Base-by-base conservation (phyloP, 1,140 invertebrate species). In the Drosophila micromelanica region DNA sequence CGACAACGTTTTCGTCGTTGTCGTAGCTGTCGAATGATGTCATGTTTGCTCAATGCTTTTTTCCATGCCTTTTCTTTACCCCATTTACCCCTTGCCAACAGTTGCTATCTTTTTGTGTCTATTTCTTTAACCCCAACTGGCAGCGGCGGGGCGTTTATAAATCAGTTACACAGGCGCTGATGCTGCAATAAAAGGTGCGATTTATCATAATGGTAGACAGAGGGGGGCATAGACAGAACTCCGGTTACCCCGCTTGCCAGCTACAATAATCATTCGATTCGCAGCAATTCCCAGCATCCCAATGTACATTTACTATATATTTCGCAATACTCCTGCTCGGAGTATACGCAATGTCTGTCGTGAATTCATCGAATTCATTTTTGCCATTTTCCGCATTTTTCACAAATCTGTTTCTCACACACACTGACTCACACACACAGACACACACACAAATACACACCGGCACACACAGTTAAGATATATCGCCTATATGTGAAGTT, bases 101-200 rank as follows among this genome's bases (percentile, higher is more conserved):
- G 2, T 32, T 52, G 3, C 27, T 42, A 45, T 20, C 20, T 54
- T 61, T 46, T 62, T 55, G 64, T 55, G 64, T 73, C 76, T 62
- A 71, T 71, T 57, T 51, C 76, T 71, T 68, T 61, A 68, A 52
- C 73, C 32, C 32, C 61, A 61, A 43, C 59, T 62, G 59, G 30
- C 38, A 56, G 7, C 15, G 38, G n/a, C 30, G 23, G 27, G 37
- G 17, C 68, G 60, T 89, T 89, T 89, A 76, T 81, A 78, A 87
- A 89, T 87, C 84, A 87, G 82, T 87, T 89, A 89, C 78, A 78
- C 76, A 79, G 79, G 82, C 82, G 84, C 82, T 87, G 82, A 87
- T 89, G 82, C 82, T 89, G 82, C 82, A 87, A 89, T 87, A 87
- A 89, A 89, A 89, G 82, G 82, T 87, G 82, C 82, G 84, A 87